phyloP scores from a whole-genome alignment of 2,797 vertebrate genomes.

The Anguilla pacifica region DNA sequence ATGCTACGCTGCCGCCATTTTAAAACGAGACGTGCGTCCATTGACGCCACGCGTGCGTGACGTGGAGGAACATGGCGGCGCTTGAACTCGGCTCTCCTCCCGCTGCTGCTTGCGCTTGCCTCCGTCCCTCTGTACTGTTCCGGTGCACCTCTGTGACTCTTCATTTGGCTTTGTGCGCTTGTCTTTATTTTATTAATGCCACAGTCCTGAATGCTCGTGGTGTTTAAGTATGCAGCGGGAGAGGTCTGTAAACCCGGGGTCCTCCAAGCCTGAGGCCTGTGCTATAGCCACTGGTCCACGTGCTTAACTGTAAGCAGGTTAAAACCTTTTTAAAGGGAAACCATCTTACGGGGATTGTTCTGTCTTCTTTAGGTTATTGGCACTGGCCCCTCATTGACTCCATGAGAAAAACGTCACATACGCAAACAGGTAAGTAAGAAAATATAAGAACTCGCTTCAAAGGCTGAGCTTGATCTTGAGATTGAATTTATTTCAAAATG shows the following conservation, averaged over 20 bases:
- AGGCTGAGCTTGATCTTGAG: background rate
- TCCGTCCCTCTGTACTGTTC: background rate
- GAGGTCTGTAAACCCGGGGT: background rate
- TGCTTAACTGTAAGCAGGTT: slow-evolving; percentile 11
- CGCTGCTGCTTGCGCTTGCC: background rate
- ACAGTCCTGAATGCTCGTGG: background rate
- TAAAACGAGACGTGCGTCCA: too few relatives aligned
- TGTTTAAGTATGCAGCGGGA: background rate
- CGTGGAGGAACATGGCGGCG: background rate
- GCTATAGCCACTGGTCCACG: background rate
- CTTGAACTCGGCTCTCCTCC: background rate
- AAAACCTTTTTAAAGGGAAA: background rate
- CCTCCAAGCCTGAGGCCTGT: background rate
- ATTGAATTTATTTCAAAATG: background rate
- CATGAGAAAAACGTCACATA: slow-evolving; percentile 27
- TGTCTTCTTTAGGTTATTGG: background rate
- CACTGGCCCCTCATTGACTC: slow-evolving; percentile 17
- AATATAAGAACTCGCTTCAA: background rate
- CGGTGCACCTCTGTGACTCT: background rate
- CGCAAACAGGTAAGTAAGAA: slow-evolving; percentile 15
- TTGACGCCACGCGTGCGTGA: background rate
- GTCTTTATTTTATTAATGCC: background rate
- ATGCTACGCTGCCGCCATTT: too few relatives aligned
- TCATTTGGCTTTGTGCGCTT: background rate
- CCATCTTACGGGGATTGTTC: slow-evolving; percentile 4